These are phyloP conservation scores for Porites lutea DNA, from an alignment of 64 coral and sea anemone genomes.

Conservation along the genomic window DNA sequence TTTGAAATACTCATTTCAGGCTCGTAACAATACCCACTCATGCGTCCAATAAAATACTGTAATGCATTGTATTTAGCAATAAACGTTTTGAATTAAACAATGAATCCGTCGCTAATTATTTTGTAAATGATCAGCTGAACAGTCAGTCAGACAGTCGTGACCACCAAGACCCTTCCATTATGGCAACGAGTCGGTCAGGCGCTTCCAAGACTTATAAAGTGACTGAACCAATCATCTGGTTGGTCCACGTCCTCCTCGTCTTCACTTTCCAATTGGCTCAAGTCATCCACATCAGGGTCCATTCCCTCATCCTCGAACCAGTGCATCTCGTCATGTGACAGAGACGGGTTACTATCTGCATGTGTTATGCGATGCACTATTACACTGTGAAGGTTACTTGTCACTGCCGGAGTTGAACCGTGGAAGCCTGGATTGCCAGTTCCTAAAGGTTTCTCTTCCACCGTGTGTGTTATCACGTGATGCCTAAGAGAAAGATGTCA, in stretches of 20 bases:
- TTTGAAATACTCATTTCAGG: too few relatives aligned
- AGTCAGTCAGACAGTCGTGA: too few relatives aligned
- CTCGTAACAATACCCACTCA: too few relatives aligned
- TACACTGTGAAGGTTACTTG: neutral
- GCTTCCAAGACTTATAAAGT: neutral
- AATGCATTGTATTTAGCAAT: too few relatives aligned
- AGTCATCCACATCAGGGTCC: constrained; percentile 61
- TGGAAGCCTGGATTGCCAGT: constrained; percentile 19
- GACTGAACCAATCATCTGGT: neutral
- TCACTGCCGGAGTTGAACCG: constrained; percentile 9
- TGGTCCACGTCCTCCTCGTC: constrained; percentile 40
- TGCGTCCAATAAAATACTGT: too few relatives aligned
- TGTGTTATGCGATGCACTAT: neutral
- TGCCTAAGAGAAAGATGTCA: neutral
- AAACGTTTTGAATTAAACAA: too few relatives aligned
- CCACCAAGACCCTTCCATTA: too few relatives aligned
- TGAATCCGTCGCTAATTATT: too few relatives aligned
- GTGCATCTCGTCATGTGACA: constrained; percentile 55
- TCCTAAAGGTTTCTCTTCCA: neutral
- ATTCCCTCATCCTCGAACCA: constrained; percentile 47
- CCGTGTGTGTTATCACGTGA: neutral
- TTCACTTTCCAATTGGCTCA: constrained; percentile 20
- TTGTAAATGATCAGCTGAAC: too few relatives aligned
- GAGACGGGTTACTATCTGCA: constrained; percentile 28
- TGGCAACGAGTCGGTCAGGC: neutral